Percentiles rank a stretch among this genome's conserved stretches.
Evolutionary conservation across 2,888 invertebrate species (phyloP).

Genomic region (Isoperla grammatica): DNA sequence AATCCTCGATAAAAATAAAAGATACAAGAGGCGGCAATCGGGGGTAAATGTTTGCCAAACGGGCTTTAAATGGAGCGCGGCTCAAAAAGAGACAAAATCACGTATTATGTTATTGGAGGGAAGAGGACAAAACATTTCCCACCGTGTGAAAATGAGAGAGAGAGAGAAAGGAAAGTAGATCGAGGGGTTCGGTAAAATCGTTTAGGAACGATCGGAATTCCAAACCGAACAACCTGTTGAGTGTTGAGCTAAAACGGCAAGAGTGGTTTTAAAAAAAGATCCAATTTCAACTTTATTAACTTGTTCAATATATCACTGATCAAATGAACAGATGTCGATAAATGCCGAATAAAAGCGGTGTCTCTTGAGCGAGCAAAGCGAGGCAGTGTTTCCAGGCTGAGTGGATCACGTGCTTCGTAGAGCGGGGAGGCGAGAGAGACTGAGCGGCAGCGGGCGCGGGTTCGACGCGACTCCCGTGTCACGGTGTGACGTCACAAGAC

Average conservation of each 20-base stretch:
- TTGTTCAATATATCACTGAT: constrained; percentile 7
- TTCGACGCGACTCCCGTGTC: no score
- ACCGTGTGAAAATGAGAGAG: neutral
- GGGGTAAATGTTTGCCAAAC: constrained; percentile 10
- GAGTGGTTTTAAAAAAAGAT: neutral
- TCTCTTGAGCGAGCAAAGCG: neutral
- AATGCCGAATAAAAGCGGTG: neutral
- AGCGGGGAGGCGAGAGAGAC: no score
- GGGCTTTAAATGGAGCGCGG: neutral
- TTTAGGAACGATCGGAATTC: constrained; percentile 26
- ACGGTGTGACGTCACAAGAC: no score
- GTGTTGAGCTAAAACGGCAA: neutral
- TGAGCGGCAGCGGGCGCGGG: no score
- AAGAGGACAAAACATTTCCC: neutral
- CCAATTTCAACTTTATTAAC: constrained; percentile 9
- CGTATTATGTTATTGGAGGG: neutral
- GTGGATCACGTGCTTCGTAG: neutral
- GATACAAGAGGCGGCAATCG: neutral
- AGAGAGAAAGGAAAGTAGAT: neutral
- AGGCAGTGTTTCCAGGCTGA: neutral
- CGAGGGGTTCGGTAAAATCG: constrained; percentile 15
- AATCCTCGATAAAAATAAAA: no score
- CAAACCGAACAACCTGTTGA: constrained; percentile 26
- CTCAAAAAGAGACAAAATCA: neutral
- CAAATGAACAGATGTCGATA: constrained; percentile 1